Conservation (phyloP, 2,113 vertebrate genomes). For the Sinocyclocheilus maitianheensis region DNA sequence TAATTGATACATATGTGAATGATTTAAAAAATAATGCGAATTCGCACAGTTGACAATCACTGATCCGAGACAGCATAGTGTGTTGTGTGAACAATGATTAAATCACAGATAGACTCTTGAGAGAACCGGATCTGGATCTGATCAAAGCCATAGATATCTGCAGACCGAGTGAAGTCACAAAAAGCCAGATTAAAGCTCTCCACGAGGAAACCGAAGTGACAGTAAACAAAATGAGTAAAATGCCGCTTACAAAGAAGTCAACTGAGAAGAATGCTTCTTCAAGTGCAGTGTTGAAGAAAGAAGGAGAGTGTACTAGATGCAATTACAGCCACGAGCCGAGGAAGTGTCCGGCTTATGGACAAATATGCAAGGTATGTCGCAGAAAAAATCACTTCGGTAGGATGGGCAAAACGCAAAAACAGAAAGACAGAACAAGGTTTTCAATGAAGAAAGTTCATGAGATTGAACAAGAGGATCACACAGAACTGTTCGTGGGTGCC, state of each 20-base stretch:
- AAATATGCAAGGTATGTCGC: background rate
- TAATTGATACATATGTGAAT: background rate
- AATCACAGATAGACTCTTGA: constrained; percentile 23
- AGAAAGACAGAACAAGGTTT: too few species aligned
- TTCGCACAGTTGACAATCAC: background rate
- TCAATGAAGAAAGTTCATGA: background rate
- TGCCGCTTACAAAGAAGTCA: background rate
- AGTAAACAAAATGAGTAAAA: background rate
- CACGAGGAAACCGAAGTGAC: constrained; percentile 17
- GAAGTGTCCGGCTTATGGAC: background rate
- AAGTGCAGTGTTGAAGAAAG: background rate
- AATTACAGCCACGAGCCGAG: background rate
- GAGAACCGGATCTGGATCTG: background rate
- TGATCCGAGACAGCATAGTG: constrained; percentile 27
- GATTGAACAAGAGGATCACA: background rate
- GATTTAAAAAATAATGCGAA: constrained; percentile 23
- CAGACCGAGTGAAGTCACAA: background rate
- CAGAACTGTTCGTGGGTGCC: background rate
- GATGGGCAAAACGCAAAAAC: background rate
- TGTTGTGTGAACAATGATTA: constrained; percentile 27
- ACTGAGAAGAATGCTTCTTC: too few species aligned
- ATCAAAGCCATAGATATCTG: constrained; percentile 5
- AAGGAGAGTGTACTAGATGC: background rate
- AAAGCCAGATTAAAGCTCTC: constrained; percentile 31
- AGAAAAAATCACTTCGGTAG: background rate